phyloP scores from a whole-genome alignment of 1,140 invertebrate genomes.

The Zaprionus vittiger region DNA sequence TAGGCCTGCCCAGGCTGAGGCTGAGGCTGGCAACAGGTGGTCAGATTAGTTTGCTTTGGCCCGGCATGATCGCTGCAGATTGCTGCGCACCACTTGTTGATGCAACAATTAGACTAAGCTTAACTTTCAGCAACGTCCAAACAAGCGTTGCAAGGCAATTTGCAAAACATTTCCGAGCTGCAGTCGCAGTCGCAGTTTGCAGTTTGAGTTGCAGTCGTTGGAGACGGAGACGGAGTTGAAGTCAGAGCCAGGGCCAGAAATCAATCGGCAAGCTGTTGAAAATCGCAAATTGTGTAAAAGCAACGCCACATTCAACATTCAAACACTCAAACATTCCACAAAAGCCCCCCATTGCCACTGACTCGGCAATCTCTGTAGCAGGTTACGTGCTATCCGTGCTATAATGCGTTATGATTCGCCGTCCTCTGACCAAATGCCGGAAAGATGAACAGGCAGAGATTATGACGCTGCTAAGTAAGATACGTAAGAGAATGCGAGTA shows the following conservation, averaged over 20 bases:
- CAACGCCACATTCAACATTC: slow-evolving; percentile 44
- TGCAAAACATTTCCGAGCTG: slow-evolving; percentile 50
- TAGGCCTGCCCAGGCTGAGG: slow-evolving; percentile 34
- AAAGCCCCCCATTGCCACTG: slow-evolving; percentile 17
- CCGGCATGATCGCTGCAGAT: slow-evolving; percentile 27
- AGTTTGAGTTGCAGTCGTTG: not conserved
- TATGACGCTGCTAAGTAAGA: slow-evolving; percentile 6
- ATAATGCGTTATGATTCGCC: slow-evolving; percentile 77
- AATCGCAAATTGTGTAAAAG: slow-evolving; percentile 75
- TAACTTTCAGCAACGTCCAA: slow-evolving; percentile 69
- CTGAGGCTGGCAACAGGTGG: slow-evolving; percentile 66
- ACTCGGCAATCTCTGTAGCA: slow-evolving; percentile 31
- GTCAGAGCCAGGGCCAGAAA: slow-evolving; percentile 52
- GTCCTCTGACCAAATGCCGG: slow-evolving; percentile 64
- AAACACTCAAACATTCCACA: slow-evolving; percentile 6
- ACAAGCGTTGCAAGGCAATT: slow-evolving; percentile 67
- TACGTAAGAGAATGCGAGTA: not conserved
- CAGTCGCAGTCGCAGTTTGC: slow-evolving; percentile 15
- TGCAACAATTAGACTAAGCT: slow-evolving; percentile 76
- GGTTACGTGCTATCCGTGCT: slow-evolving; percentile 25
- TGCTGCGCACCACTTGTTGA: slow-evolving; percentile 56
- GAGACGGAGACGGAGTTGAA: not conserved
- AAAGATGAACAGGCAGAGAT: slow-evolving; percentile 72
- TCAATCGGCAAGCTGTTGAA: slow-evolving; percentile 80
- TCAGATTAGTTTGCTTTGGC: slow-evolving; percentile 63